Conservation (phyloP, 2,113 vertebrate genomes). For the Anseranas semipalmata region DNA sequence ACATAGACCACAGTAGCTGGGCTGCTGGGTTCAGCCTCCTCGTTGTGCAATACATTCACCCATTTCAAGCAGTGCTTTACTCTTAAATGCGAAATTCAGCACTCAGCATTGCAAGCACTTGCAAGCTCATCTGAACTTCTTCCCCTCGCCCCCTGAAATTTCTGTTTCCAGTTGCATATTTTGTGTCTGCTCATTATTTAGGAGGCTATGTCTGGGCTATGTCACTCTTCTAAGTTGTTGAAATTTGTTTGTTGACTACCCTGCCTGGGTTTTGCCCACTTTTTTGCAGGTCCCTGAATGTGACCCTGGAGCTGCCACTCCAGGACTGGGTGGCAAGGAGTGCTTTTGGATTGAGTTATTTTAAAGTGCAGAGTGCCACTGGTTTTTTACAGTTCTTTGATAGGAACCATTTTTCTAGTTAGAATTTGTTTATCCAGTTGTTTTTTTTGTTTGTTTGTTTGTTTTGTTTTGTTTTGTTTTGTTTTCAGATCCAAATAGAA, state of each 20-base stretch:
- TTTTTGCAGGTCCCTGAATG: neutral
- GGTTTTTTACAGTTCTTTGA: neutral
- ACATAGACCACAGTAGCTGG: neutral
- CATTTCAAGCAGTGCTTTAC: neutral
- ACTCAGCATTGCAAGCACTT: neutral
- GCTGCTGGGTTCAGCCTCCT: neutral
- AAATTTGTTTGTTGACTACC: neutral
- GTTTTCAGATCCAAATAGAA: neutral
- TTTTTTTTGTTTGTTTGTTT: neutral
- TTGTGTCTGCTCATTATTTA: neutral
- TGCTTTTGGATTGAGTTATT: neutral
- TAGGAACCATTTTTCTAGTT: neutral
- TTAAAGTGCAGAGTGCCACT: neutral
- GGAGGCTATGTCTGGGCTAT: neutral
- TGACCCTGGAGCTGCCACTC: neutral
- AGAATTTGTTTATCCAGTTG: neutral
- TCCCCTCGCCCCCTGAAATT: neutral
- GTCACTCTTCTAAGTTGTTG: neutral
- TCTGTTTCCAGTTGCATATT: neutral
- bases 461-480: neutral
- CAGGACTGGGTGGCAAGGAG: neutral
- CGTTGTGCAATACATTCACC: fast-evolving
- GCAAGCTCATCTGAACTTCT: neutral
- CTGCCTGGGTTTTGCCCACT: neutral
- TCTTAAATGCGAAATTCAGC: neutral